These are phyloP conservation scores for Diachasmimorpha longicaudata DNA, from an alignment of 1,140 invertebrate genomes.

Conservation along the genomic window DNA sequence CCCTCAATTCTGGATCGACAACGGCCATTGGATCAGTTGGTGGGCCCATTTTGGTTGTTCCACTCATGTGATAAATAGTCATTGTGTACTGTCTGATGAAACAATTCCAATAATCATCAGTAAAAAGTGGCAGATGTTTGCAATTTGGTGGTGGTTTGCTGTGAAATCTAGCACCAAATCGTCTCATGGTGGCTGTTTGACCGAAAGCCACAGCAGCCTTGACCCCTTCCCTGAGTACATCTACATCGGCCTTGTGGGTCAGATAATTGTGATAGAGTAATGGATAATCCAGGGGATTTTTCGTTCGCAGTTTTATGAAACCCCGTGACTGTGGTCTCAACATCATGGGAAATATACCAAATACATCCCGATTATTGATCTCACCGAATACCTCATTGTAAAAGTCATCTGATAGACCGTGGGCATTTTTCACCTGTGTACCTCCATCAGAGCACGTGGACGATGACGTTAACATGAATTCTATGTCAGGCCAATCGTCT, in stretches of 20 bases:
- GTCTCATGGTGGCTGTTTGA: constrained; percentile 73
- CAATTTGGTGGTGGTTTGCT: constrained; percentile 78
- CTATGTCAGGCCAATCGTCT: constrained; percentile 89
- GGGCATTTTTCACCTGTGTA: constrained; percentile 75
- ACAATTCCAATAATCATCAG: constrained; percentile 87
- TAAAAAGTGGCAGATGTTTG: constrained; percentile 75
- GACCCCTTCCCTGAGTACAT: constrained; percentile 81
- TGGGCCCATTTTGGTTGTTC: constrained; percentile 87
- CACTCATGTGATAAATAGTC: constrained; percentile 87
- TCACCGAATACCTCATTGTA: constrained; percentile 75
- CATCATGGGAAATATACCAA: constrained; percentile 85
- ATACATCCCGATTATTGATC: constrained; percentile 76
- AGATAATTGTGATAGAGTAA: constrained; percentile 89
- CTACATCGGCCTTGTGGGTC: constrained; percentile 80
- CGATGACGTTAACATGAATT: constrained; percentile 86
- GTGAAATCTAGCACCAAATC: constrained; percentile 78
- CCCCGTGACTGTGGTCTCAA: constrained; percentile 85
- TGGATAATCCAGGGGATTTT: constrained; percentile 85
- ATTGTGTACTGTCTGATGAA: constrained; percentile 80
- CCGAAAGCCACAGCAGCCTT: constrained; percentile 83
- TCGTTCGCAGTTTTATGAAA: constrained; percentile 74
- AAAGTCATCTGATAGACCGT: constrained; percentile 80
- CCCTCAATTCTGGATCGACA: constrained; percentile 78
- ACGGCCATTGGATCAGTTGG: constrained; percentile 77
- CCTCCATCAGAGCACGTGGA: constrained; percentile 81